Percentiles rank a stretch among this genome's conserved stretches.
Conservation (phyloP, 1,140 invertebrate genomes). For the Ctenoplectra terminalis region DNA sequence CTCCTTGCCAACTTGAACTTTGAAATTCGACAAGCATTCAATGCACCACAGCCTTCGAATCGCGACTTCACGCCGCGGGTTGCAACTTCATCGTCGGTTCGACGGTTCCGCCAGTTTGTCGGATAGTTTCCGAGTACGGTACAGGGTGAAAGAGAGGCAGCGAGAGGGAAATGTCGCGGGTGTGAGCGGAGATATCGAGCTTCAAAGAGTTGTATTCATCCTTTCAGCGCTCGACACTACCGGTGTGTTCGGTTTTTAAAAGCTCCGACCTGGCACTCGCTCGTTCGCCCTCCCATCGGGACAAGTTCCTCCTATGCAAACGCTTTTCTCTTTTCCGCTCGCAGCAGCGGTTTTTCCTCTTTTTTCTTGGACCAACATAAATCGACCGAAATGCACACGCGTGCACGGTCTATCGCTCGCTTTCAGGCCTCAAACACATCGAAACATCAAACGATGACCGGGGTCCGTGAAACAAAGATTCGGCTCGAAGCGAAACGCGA, state of each 20-base stretch:
- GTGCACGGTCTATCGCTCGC: slow-evolving; percentile 48
- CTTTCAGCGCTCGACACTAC: slow-evolving; percentile 57
- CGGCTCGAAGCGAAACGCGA: background rate
- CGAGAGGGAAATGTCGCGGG: slow-evolving; percentile 12
- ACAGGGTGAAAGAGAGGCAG: background rate
- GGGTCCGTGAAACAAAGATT: slow-evolving; percentile 11
- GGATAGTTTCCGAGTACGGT: background rate
- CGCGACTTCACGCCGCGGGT: background rate
- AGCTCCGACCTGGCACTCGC: slow-evolving; percentile 35
- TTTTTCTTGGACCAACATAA: slow-evolving; percentile 1
- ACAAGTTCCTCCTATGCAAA: slow-evolving; percentile 10
- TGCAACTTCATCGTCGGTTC: slow-evolving; percentile 26
- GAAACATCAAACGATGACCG: slow-evolving; percentile 64
- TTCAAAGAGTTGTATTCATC: slow-evolving; percentile 64
- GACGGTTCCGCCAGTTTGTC: slow-evolving; percentile 3
- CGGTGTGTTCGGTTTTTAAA: slow-evolving; percentile 63
- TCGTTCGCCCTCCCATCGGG: background rate
- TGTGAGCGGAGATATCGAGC: slow-evolving; percentile 55
- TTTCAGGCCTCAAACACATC: slow-evolving; percentile 43
- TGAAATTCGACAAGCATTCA: background rate
- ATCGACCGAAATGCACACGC: slow-evolving; percentile 26
- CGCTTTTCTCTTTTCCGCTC: background rate
- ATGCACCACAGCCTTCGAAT: background rate
- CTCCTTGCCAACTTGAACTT: background rate
- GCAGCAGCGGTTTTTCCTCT: slow-evolving; percentile 28